These are phyloP conservation scores for Coranthus polyacanthus DNA, from an alignment of 2,797 vertebrate genomes.

Conservation along the genomic window DNA sequence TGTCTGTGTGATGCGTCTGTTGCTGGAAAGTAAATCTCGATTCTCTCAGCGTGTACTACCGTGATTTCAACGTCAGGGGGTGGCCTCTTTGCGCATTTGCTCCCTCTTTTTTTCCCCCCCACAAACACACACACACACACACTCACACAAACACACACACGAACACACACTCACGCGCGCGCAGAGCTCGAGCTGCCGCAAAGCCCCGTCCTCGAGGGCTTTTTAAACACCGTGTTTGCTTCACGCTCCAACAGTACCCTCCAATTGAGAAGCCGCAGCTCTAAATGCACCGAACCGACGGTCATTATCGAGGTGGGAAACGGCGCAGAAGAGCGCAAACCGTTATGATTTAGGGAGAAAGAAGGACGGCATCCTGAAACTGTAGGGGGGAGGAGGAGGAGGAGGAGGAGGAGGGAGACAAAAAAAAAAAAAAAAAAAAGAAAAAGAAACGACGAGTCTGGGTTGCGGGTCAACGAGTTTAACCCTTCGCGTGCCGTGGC, in stretches of 20 bases:
- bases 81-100: conserved; percentile 54
- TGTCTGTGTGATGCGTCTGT: conserved; percentile 20
- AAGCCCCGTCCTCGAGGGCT: conserved; percentile 74
- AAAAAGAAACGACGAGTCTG: neutral
- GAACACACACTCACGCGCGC: neutral
- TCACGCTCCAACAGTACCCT: conserved; percentile 59
- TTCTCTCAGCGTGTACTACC: conserved; percentile 44
- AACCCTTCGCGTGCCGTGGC: conserved; percentile 45
- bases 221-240: conserved; percentile 61
- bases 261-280: conserved; percentile 41
- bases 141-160: neutral
- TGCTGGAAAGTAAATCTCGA: neutral
- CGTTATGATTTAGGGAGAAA: conserved; percentile 11
- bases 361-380: neutral
- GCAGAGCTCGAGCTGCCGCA: conserved; percentile 69
- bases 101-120: conserved; percentile 1
- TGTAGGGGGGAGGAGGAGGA: no score
- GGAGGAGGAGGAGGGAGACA: no score
- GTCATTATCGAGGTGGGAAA: conserved; percentile 27
- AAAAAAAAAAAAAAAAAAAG: neutral
- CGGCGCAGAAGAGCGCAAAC: conserved; percentile 9
- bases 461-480: conserved; percentile 60
- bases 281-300: conserved; percentile 20
- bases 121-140: neutral
- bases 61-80: conserved; percentile 56